Percentiles rank a stretch among this genome's conserved stretches.
Conservation (phyloP, 2,888 invertebrate species). For the Phaonia tiefii region DNA sequence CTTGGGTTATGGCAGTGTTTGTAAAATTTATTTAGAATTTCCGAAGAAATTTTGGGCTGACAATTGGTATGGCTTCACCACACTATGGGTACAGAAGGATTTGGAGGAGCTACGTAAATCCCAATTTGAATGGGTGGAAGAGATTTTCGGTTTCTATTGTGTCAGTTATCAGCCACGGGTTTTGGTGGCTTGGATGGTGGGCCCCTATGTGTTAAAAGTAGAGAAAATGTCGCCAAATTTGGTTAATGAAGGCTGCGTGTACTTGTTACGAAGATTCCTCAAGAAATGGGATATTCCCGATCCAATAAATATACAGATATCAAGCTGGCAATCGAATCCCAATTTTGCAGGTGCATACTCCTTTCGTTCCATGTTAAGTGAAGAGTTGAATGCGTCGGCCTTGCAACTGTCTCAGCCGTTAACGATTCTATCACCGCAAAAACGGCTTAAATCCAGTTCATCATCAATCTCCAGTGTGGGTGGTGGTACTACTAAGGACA, state of each 20-base stretch:
- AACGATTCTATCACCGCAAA: slow-evolving; percentile 65
- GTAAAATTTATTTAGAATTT: slow-evolving; percentile 84
- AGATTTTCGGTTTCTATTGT: slow-evolving; percentile 85
- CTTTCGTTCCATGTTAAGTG: slow-evolving; percentile 82
- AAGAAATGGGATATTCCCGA: slow-evolving; percentile 68
- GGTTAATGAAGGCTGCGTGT: slow-evolving; percentile 70
- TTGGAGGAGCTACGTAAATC: slow-evolving; percentile 61
- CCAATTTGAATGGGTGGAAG: slow-evolving; percentile 82
- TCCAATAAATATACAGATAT: slow-evolving; percentile 77
- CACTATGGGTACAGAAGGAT: slow-evolving; percentile 83
- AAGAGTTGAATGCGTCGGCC: slow-evolving; percentile 81
- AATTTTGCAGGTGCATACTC: slow-evolving; percentile 84
- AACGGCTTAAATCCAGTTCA: not conserved
- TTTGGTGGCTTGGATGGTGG: slow-evolving; percentile 85
- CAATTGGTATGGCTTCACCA: slow-evolving; percentile 81
- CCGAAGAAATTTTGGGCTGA: slow-evolving; percentile 82
- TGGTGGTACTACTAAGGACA: slow-evolving; percentile 72
- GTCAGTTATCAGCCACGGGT: slow-evolving; percentile 83
- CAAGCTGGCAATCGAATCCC: slow-evolving; percentile 84
- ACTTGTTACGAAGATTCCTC: slow-evolving; percentile 72
- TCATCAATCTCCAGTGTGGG: slow-evolving; percentile 72
- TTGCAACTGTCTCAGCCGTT: slow-evolving; percentile 82
- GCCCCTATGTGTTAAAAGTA: slow-evolving; percentile 82
- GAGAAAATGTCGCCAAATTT: slow-evolving; percentile 83
- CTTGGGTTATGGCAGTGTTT: slow-evolving; percentile 82